Evolutionary conservation across 1,140 invertebrate species (phyloP).

Genomic region (Battus philenor): DNA sequence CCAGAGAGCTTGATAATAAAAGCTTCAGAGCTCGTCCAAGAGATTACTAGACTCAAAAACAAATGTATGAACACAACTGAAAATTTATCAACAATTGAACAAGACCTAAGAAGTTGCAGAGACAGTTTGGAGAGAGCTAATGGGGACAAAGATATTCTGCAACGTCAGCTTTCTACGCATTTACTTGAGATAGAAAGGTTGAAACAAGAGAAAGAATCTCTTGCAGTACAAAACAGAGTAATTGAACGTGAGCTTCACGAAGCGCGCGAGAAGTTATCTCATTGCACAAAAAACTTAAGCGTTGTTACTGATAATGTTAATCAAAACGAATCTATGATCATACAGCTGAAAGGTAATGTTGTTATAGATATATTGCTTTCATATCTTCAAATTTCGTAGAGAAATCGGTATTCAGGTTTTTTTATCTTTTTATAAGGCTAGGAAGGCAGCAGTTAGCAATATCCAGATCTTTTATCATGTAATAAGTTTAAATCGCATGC

Average conservation of each 20-base stretch:
- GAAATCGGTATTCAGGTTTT: too few species aligned
- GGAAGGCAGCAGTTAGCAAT: too few species aligned
- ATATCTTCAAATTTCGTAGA: too few species aligned
- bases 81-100: slow-evolving; percentile 79
- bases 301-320: slow-evolving; percentile 82
- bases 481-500: too few species aligned
- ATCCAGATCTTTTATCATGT: too few species aligned
- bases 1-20: slow-evolving; percentile 83
- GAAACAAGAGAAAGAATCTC: slow-evolving; percentile 81
- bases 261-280: slow-evolving; percentile 79
- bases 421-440: too few species aligned
- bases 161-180: slow-evolving; percentile 80
- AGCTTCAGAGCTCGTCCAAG: slow-evolving; percentile 83
- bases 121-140: slow-evolving; percentile 80
- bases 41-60: slow-evolving; percentile 76
- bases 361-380: too few species aligned
- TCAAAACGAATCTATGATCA: slow-evolving; percentile 80
- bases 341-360: slow-evolving; percentile 80
- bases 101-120: slow-evolving; percentile 80
- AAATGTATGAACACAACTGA: slow-evolving; percentile 78
- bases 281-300: slow-evolving; percentile 79
- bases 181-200: slow-evolving; percentile 81
- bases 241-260: slow-evolving; percentile 81
- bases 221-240: slow-evolving; percentile 80
- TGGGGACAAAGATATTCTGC: slow-evolving; percentile 81